A percentile compares a stretch with the other conserved stretches of the same genome.
phyloP scores from a whole-genome alignment of 2,113 vertebrate genomes.

The Ammodytes marinus region DNA sequence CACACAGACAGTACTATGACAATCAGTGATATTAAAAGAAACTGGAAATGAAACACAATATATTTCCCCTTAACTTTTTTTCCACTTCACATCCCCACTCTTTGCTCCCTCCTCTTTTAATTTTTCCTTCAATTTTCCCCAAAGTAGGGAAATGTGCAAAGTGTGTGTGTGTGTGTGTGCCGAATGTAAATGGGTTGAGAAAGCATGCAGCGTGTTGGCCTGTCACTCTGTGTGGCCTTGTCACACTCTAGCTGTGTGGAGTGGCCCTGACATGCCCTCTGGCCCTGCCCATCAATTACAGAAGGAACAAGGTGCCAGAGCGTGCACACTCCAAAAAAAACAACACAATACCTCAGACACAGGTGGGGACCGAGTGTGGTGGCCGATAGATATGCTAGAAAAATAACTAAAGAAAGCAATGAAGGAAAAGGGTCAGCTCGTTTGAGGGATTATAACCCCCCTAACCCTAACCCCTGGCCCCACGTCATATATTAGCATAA shows the following conservation, averaged over 20 bases:
- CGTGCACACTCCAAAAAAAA: slow-evolving; percentile 32
- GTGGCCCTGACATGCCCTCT: slow-evolving; percentile 65
- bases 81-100: neutral
- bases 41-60: slow-evolving; percentile 25
- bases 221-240: slow-evolving; percentile 69
- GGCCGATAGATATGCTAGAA: slow-evolving; percentile 36
- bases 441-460: neutral
- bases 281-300: slow-evolving; percentile 75
- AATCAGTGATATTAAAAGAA: slow-evolving; percentile 22
- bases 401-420: slow-evolving; percentile 26
- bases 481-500: too few species aligned
- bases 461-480: too few species aligned
- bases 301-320: slow-evolving; percentile 63
- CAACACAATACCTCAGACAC: slow-evolving; percentile 25
- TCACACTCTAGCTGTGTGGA: slow-evolving; percentile 61
- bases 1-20: neutral
- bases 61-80: neutral
- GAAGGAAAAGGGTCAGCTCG: neutral
- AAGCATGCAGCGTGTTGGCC: slow-evolving; percentile 29
- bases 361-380: neutral
- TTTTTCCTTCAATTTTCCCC: slow-evolving; percentile 46
- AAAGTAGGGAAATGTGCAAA: slow-evolving; percentile 38
- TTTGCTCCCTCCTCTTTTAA: neutral
- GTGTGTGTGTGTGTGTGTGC: slow-evolving; percentile 56
- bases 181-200: slow-evolving; percentile 59